Evolutionary conservation across 1,140 invertebrate genomes (phyloP), one percentile per base, ranked within the genome.

Genomic region (Acromyrmex echinatior): DNA sequence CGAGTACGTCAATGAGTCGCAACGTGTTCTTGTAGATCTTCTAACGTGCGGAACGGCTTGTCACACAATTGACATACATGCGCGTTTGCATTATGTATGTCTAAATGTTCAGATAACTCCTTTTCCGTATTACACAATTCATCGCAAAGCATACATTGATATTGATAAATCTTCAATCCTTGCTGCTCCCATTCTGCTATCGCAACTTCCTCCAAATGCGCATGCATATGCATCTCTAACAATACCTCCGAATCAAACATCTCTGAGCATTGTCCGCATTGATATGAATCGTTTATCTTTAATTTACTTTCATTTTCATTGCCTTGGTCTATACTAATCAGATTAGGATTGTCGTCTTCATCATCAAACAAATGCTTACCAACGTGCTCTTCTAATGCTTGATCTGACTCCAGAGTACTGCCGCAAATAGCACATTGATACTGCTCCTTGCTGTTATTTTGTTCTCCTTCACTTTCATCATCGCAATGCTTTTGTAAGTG

Each of bases 401-500:
- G 92, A 58, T 95, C 95, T 0, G 93, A 92, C 7, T 95, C 93
- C 6, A 95, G 25, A 0, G 91, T 90, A 0, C 93, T 90, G 0
- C 94, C 91, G 39, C 95, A 95, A 49, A 95, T 95, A 0, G 94
- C 95, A 84, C 95, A 95, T 16, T 95, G 93, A 73, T 93, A 95
- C 0, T 93, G 86, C 10, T 94, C 92, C 56, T 94, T 93, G 0
- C 63, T 86, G 12, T 78, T 80, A 0, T 80, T 92, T 0, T 92
- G 89, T 3, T 94, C 91, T 6, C 93, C 93, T n/a, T 95, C 94
- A 31, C 93, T 95, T 1, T 93, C 89, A 28, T 95, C 94, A 31
- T 95, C 93, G 35, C 95, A 95, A 81, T 95, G 95, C 16, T 94
- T 92, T 16, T 95, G 94, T 10, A 95, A 88, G 88, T 95, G 95